Evolutionary conservation across 2,797 vertebrate species (phyloP), one percentile per base, ranked within the genome.

Genomic region (Gallirallus australis): DNA sequence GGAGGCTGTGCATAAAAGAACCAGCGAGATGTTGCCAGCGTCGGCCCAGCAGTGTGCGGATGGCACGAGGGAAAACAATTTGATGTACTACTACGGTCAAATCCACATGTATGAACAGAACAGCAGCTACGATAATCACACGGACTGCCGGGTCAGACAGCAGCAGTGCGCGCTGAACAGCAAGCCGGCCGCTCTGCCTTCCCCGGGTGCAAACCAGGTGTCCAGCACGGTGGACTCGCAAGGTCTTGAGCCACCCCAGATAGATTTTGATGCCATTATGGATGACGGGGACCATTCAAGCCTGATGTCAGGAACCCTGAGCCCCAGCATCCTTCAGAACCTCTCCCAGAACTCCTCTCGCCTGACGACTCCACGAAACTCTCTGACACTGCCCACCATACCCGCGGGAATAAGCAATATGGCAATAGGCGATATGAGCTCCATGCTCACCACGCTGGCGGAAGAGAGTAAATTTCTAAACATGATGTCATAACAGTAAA

Each of bases 361-460:
- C 69, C 99, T 99, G 94, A 99, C 99, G 6, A 99, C 99, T 69
- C 99, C 99, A n/a, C 99, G 99, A 77, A 99, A 99, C 97, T 99
- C 99, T 60, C 98, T 99, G 96, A 99, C 99, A 12, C 96, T 99
- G 31, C 98, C 99, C 18, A 99, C 99, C 15, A 98, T 99, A 92
- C 99, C 99, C 4, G 84, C 98, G 1, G 99, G 99, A 90, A 98
- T 99, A 89, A 99, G 99, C 98, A 99, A 99, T 98, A 99, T 99
- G 99, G 99, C 99, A 40, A 99, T 99, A 4, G 99, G 99, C 35
- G 99, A 99, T 92, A 99, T 99, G 99, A 99, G 98, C 98, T 99
- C 99, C 81, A 99, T 99, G 99, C 98, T 99, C 83, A 99, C 99
- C 47, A 99, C 99, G 16, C 97, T 99, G 97, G 99, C 99, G 0